Conservation (phyloP, 2,113 vertebrate genomes). For the Fukomys damarensis region DNA sequence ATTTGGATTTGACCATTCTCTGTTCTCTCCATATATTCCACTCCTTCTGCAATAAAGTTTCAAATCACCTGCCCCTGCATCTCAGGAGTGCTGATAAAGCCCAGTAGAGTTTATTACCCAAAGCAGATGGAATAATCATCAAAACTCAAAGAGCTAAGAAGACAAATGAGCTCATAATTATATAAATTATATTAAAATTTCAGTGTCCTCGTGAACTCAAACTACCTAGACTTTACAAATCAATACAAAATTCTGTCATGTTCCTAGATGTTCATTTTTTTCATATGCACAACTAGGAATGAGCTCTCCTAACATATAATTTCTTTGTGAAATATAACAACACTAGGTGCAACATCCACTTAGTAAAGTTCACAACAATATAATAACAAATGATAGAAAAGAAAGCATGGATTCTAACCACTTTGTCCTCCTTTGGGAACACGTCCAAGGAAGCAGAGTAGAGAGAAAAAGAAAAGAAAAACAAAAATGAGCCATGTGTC, state of each 20-base stretch:
- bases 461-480: slow-evolving; percentile 86
- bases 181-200: slow-evolving; percentile 20
- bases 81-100: background rate
- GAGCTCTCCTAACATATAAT: slow-evolving; percentile 10
- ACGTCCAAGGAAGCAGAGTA: slow-evolving; percentile 97
- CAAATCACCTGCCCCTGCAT: background rate
- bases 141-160: slow-evolving; percentile 27
- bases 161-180: slow-evolving; percentile 21
- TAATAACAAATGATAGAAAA: slow-evolving; percentile 86
- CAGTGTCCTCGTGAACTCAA: slow-evolving; percentile 2
- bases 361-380: slow-evolving; percentile 80
- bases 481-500: slow-evolving; percentile 84
- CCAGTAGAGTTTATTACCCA: background rate
- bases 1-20: slow-evolving; percentile 36
- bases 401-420: slow-evolving; percentile 97
- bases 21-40: background rate
- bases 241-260: slow-evolving; percentile 60
- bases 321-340: slow-evolving; percentile 67
- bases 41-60: background rate
- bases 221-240: background rate
- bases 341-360: slow-evolving; percentile 71
- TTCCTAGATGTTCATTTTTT: slow-evolving; percentile 39
- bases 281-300: background rate
- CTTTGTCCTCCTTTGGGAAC: slow-evolving; percentile 99
- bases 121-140: slow-evolving; percentile 18